These are phyloP conservation scores for Actinemys pallida DNA, from an alignment of 2,113 vertebrate genomes.

Conservation along the genomic window DNA sequence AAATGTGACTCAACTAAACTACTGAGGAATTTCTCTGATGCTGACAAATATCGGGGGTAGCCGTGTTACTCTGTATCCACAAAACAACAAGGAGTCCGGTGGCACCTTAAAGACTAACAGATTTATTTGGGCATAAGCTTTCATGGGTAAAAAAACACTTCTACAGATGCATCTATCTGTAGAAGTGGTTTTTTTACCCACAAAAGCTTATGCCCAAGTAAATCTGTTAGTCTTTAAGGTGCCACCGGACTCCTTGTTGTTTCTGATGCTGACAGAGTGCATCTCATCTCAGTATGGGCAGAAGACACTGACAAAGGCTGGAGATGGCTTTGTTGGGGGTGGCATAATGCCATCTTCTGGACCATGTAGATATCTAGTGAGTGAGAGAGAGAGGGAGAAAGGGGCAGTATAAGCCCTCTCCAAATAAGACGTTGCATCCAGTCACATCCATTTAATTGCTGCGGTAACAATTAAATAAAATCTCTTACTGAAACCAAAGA, in stretches of 20 bases:
- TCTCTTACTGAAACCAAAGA: background rate
- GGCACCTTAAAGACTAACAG: too few relatives aligned
- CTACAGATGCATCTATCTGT: too few relatives aligned
- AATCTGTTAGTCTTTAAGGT: too few relatives aligned
- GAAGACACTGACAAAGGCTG: fast-evolving
- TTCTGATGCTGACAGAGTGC: background rate
- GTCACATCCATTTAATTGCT: background rate
- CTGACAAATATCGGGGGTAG: background rate
- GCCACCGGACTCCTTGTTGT: too few relatives aligned
- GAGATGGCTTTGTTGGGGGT: background rate
- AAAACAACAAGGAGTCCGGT: too few relatives aligned
- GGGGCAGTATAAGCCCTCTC: too few relatives aligned
- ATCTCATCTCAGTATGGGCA: fast-evolving
- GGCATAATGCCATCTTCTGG: slow-evolving; percentile 48
- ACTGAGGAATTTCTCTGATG: background rate
- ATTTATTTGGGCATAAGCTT: too few relatives aligned
- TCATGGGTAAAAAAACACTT: too few relatives aligned
- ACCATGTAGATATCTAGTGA: background rate
- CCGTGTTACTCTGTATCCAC: too few relatives aligned
- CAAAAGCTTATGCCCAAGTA: too few relatives aligned
- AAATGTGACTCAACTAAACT: background rate
- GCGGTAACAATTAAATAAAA: background rate
- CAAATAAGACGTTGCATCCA: background rate
- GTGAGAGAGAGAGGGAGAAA: too few relatives aligned
- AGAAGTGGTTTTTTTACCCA: too few relatives aligned